Conservation (phyloP, 2,113 vertebrate genomes). For the Aldabrachelys gigantea region DNA sequence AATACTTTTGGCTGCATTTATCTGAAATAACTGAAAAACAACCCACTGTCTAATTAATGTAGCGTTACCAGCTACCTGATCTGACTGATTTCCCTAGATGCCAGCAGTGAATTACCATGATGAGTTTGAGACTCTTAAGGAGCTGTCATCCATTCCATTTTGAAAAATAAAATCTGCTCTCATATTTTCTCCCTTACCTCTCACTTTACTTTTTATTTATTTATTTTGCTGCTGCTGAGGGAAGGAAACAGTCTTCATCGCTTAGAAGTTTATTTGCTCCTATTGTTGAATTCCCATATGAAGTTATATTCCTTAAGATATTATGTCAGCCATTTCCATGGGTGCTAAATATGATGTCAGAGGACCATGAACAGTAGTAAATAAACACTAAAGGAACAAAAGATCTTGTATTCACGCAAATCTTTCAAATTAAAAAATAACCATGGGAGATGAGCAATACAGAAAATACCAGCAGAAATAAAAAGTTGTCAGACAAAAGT, state of each 20-base stretch:
- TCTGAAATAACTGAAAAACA: neutral
- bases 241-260: neutral
- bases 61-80: neutral
- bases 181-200: neutral
- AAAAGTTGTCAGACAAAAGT: neutral
- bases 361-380: neutral
- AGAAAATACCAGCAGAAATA: neutral
- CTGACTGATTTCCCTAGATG: neutral
- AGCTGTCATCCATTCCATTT: neutral
- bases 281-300: conserved; percentile 45
- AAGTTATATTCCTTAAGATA: conserved; percentile 22
- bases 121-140: neutral
- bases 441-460: neutral
- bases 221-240: neutral
- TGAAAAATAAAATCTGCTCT: neutral
- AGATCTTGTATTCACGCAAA: neutral
- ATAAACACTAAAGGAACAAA: neutral
- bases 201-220: neutral
- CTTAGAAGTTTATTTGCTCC: conserved; percentile 45
- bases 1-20: neutral
- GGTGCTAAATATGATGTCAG: conserved; percentile 34
- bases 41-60: neutral
- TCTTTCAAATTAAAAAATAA: neutral
- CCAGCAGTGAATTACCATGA: neutral
- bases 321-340: conserved; percentile 64